Evolutionary conservation across 2,888 invertebrate species (phyloP).

Genomic region (Selenia dentaria): DNA sequence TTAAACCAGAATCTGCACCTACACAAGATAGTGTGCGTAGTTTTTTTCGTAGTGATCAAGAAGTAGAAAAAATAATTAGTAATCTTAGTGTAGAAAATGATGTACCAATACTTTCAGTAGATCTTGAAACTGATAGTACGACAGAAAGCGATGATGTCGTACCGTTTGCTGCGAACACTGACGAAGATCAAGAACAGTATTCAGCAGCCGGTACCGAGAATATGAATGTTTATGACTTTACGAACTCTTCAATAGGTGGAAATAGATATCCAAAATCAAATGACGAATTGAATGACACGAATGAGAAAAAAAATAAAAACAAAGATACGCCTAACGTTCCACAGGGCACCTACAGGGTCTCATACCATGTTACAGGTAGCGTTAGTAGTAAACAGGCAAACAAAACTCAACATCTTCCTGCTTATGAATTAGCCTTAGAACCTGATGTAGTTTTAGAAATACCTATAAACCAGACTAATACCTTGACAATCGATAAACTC

Average conservation of each 20-base stretch:
- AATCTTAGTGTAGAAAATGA: conserved; percentile 60
- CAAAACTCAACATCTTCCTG: conserved; percentile 70
- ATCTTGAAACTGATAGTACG: conserved; percentile 43
- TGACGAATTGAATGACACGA: conserved; percentile 51
- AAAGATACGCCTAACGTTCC: conserved; percentile 54
- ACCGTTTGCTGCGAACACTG: conserved; percentile 40
- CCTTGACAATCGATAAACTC: conserved; percentile 74
- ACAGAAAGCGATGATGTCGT: conserved; percentile 49
- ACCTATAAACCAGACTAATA: conserved; percentile 67
- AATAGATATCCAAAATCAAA: conserved; percentile 72
- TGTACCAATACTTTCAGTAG: conserved; percentile 28
- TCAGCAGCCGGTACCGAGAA: conserved; percentile 47
- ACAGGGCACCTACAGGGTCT: conserved; percentile 74
- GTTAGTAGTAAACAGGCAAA: conserved; percentile 79
- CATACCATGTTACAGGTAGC: conserved; percentile 78
- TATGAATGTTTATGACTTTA: conserved; percentile 40
- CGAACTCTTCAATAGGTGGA: conserved; percentile 44
- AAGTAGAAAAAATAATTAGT: conserved; percentile 53
- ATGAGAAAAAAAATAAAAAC: conserved; percentile 34
- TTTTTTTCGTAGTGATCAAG: conserved; percentile 58
- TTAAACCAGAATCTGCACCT: conserved; percentile 60
- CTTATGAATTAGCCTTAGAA: conserved; percentile 72
- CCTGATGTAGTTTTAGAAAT: conserved; percentile 77
- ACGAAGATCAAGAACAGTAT: conserved; percentile 37
- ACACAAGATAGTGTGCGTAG: conserved; percentile 60